Base-by-base conservation (phyloP, 1,140 invertebrate species). In the Pseudomyrmex pallidus region DNA sequence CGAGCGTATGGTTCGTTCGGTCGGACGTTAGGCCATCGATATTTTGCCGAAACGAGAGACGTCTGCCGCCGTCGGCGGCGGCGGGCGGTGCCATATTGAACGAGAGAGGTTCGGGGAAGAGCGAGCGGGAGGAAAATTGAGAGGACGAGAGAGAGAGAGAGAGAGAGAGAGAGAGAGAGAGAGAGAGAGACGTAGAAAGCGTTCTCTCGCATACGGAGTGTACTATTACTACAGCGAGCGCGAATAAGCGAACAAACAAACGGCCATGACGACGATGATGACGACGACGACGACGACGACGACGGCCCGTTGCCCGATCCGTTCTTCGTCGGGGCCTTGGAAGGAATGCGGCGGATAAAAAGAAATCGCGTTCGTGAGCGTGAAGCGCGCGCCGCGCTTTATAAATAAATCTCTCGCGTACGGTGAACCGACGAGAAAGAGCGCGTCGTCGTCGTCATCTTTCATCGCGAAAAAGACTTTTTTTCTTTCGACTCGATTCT, bases 31-130 rank as follows among this genome's bases (percentile, higher is more conserved):
- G 66, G 76, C 66, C 56, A 80, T 80, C 76, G 76, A 80, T 80
- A 80, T 80, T 72, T 48, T 54, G n/a, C 35, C 64, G 76, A 80
- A 80, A 80, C 54, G 76, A 80, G 76, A 80, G 76, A 78, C 76
- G 76, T 78, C 64, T 66, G 54, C 64, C 76, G 54, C 17, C 76
- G 76, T 80, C 56, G 61, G 17, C 8, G 61, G 17, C 8, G 12
- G 10, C 48, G 78, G 54, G 61, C 74, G 66, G 54, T 80, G 54
- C 76, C 76, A 80, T 80, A 80, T 80, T 50, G 76, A 12, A 57
- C 46, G 59, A 64, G 54, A 82, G 66, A 56, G 25, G 25, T 35
- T 52, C 20, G 80, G 8, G 17, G 5, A 35, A 52, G 67, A 44
- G 44, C 10, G 22, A 67, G 80, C 48, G 56, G 20, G 67, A 59